Evolutionary conservation across 1,140 invertebrate species (phyloP).

Genomic region (Anoplolepis gracilipes): DNA sequence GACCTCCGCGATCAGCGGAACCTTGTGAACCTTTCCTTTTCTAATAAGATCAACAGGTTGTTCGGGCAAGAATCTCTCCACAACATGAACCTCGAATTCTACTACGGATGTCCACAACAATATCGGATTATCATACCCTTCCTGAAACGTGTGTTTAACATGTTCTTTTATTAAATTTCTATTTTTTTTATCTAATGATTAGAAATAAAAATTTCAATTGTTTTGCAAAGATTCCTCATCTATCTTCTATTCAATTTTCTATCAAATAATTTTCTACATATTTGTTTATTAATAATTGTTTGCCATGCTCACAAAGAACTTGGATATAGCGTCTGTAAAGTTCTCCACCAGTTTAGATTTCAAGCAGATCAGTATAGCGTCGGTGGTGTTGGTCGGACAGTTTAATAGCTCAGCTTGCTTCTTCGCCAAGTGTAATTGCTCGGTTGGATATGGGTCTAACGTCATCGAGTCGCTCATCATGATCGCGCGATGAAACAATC

Average conservation of each 20-base stretch:
- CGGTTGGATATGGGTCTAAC: slow-evolving; percentile 81
- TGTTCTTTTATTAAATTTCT: background rate
- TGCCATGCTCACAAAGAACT: slow-evolving; percentile 74
- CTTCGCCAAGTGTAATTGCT: slow-evolving; percentile 88
- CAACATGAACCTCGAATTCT: slow-evolving; percentile 88
- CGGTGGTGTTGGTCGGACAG: slow-evolving; percentile 88
- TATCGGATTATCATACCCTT: slow-evolving; percentile 87
- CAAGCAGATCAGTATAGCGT: slow-evolving; percentile 88
- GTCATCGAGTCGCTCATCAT: slow-evolving; percentile 88
- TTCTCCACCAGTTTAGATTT: slow-evolving; percentile 84
- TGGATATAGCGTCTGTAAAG: slow-evolving; percentile 66
- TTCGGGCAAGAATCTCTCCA: slow-evolving; percentile 88
- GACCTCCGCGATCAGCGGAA: slow-evolving; percentile 89
- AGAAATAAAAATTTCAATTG: background rate
- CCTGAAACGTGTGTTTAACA: slow-evolving; percentile 77
- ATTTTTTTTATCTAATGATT: background rate
- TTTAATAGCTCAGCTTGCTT: slow-evolving; percentile 89
- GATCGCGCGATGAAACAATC: slow-evolving; percentile 90
- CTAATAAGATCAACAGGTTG: slow-evolving; percentile 87
- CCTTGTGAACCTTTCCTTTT: slow-evolving; percentile 87
- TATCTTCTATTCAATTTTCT: background rate
- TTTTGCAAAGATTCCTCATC: background rate
- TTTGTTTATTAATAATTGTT: background rate
- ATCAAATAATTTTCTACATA: background rate
- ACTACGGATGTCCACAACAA: slow-evolving; percentile 89